Evolutionary conservation across 2,113 vertebrate genomes (phyloP).

Genomic region (Spheniscus mendiculus): DNA sequence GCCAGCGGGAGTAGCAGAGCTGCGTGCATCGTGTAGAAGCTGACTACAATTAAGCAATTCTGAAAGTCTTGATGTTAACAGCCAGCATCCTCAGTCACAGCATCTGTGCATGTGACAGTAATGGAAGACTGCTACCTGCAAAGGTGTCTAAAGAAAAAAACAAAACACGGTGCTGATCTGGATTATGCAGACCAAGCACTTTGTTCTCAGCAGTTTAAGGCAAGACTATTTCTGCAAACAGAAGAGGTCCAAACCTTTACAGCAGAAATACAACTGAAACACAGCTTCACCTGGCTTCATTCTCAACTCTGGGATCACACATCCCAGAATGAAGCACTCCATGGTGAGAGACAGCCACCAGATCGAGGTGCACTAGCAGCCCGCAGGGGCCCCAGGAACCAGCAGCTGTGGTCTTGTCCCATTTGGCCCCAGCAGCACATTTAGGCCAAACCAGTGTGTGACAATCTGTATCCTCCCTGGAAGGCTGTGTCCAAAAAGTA

Average conservation of each 20-base stretch:
- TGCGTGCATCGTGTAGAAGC: accelerated
- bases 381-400: too few relatives aligned
- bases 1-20: background rate
- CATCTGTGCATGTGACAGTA: background rate
- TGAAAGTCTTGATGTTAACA: background rate
- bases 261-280: background rate
- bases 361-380: accelerated
- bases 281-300: background rate
- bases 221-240: background rate
- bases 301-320: background rate
- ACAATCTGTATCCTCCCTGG: background rate
- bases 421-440: background rate
- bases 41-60: background rate
- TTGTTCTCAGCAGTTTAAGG: background rate
- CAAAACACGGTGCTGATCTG: too few relatives aligned
- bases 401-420: background rate
- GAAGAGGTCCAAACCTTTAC: background rate
- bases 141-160: background rate
- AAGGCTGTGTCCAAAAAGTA: background rate
- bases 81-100: background rate
- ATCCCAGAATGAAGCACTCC: background rate
- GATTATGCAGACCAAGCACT: background rate
- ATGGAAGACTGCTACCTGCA: accelerated
- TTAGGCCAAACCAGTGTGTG: background rate
- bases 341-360: background rate